Evolutionary conservation across 2,888 invertebrate species (phyloP), one percentile per base, ranked within the genome.

Genomic region (Spilosoma lubricipeda): DNA sequence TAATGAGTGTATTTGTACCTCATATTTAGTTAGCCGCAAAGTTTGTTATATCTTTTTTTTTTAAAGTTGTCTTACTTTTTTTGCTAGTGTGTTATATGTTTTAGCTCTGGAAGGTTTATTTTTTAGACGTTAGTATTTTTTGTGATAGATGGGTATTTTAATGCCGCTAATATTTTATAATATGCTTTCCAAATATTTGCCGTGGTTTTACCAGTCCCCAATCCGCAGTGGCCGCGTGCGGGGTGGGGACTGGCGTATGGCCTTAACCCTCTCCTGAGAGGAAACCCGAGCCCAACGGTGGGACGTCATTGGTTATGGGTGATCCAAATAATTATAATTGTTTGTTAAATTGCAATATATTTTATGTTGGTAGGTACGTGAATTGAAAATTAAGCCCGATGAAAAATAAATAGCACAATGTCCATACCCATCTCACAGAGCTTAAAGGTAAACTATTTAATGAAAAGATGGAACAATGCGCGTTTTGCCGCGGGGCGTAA

Each of bases 391-490:
- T 9, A 23, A 56, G 11, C 9, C 1, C 23, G 11, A 56, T 56
- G 52, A 65, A 67, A 39, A 27, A 45, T 9, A 27, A n/a, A 33
- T 42, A 30, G 27, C 30, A 63, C 27, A 45, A 13, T 30, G 42
- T 13, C 42, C 8, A 42, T 71, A 30, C 48, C 48, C 64, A 71
- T 71, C 33, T 48, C 42, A 33, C 23, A 65, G 23, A 45, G 42
- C 70, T 82, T 76, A 80, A 84, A 85, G 83, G 85, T 80, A 74
- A 77, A 79, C 79, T 80, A 79, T 82, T 83, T 83, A 85, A 85
- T 86, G 80, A 86, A 85, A 83, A 82, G 52, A 82, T 85, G 80
- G 85, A 85, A 85, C 85, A 85, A 85, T 86, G 81, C 83, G 80
- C 85, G 71, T 73, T 73, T 80, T 75, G 79, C 85, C 86, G 82